phyloP scores from a whole-genome alignment of 2,113 vertebrate genomes.

The Mobula hypostoma region DNA sequence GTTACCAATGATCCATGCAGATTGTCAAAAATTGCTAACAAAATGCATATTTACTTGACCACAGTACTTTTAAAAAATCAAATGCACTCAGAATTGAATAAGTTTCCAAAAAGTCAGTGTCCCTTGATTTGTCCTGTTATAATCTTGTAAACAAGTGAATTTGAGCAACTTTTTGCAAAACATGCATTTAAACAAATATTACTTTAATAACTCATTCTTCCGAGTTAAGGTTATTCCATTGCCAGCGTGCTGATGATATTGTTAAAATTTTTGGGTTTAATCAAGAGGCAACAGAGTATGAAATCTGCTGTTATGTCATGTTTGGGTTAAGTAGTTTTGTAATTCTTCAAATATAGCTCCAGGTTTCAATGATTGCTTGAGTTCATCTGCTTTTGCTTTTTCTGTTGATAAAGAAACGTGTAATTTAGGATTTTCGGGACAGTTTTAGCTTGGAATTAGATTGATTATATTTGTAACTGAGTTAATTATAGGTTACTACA shows the following conservation, averaged over 20 bases:
- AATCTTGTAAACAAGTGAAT: background rate
- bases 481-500: background rate
- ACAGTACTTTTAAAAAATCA: background rate
- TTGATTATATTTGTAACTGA: background rate
- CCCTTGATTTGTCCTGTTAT: background rate
- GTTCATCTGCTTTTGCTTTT: background rate
- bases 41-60: background rate
- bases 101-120: background rate
- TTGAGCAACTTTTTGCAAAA: constrained; percentile 9
- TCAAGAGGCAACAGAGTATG: constrained; percentile 9
- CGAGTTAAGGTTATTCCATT: background rate
- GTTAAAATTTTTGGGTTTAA: constrained; percentile 16
- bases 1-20: background rate
- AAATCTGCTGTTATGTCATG: constrained; percentile 29
- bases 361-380: constrained; percentile 20
- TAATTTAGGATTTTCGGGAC: background rate
- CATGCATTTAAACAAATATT: background rate
- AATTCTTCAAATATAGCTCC: constrained; percentile 34
- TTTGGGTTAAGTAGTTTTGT: constrained; percentile 27
- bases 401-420: background rate
- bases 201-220: background rate
- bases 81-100: background rate
- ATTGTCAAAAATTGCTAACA: background rate
- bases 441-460: background rate
- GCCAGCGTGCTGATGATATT: constrained; percentile 3